Evolutionary conservation across 2,888 invertebrate genomes (phyloP), one percentile per base, ranked within the genome.

Genomic region (Galerucella nymphaeae): DNA sequence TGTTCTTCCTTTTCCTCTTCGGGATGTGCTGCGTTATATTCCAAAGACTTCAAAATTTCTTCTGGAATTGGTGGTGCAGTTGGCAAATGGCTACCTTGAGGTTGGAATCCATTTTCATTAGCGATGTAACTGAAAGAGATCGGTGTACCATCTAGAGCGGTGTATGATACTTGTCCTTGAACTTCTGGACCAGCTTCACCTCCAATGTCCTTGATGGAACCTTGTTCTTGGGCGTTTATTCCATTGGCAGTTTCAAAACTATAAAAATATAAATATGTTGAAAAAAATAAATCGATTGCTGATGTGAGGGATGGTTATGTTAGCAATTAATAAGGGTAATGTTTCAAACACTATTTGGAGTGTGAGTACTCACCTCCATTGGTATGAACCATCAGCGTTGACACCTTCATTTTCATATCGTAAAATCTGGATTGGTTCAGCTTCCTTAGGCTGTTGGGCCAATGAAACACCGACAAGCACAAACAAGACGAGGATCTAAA

Each of bases 21-120:
- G 3, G 88, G 88, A 53, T 87, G 87, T 3, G 90, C 88, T 3
- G 90, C 89, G 80, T 92, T 87, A 85, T 90, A 91, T 20, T 91
- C 92, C 77, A 93, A 85, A 62, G 92, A 90, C 76, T 89, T 90
- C 81, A 91, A 91, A 78, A 94, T 94, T 78, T 92, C 93, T 66
- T 90, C 88, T 10, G 94, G 94, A 77, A 94, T 92, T 18, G 94
- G 93, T 13, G 94, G 94, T 5, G 94, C 93, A 13, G 94, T 94
- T 13, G 94, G 94, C 53, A 94, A 87, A 84, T 94, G 93, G 66
- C 91, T 92, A 65, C 94, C 94, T 85, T 89, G 89, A 11, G 92
- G 90, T 80, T 90, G 91, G 85, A 91, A 92, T 57, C 92, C 92
- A 76, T 92, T 91, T 80, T 92, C 92, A 78, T 92, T 91, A n/a